Percentiles rank a stretch among this genome's conserved stretches.
phyloP scores from a whole-genome alignment of 2,888 invertebrate genomes.

The Steromphala cineraria region DNA sequence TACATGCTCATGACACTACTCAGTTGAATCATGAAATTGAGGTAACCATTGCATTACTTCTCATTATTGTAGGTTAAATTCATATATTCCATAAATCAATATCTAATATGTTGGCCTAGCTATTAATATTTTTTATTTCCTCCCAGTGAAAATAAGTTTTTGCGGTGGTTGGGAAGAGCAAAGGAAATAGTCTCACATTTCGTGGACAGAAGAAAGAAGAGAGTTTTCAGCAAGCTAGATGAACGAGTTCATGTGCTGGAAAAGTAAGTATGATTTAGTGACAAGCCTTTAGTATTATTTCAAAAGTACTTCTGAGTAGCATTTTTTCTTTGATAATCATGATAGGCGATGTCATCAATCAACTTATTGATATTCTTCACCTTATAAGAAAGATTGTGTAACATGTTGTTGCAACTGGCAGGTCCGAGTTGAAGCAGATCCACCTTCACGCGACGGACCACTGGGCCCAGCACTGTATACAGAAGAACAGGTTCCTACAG shows the following conservation, averaged over 20 bases:
- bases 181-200: neutral
- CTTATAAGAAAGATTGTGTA: too few species aligned
- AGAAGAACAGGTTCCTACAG: neutral
- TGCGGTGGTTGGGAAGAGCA: neutral
- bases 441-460: neutral
- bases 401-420: neutral
- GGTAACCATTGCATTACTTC: too few species aligned
- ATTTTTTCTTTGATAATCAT: too few species aligned
- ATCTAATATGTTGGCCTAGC: too few species aligned
- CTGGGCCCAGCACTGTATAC: slow-evolving; percentile 4
- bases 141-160: neutral
- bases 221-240: neutral
- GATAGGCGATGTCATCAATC: too few species aligned
- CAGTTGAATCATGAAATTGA: too few species aligned
- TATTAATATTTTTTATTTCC: too few species aligned
- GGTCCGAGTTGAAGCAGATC: neutral
- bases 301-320: too few species aligned
- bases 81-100: too few species aligned
- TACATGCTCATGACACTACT: too few species aligned
- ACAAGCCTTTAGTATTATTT: neutral
- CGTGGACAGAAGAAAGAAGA: neutral
- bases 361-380: too few species aligned
- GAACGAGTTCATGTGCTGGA: neutral
- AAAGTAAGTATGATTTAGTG: neutral
- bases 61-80: too few species aligned